These are phyloP conservation scores for Drosophila fuyamai DNA, from an alignment of 1,140 invertebrate genomes.

Conservation along the genomic window DNA sequence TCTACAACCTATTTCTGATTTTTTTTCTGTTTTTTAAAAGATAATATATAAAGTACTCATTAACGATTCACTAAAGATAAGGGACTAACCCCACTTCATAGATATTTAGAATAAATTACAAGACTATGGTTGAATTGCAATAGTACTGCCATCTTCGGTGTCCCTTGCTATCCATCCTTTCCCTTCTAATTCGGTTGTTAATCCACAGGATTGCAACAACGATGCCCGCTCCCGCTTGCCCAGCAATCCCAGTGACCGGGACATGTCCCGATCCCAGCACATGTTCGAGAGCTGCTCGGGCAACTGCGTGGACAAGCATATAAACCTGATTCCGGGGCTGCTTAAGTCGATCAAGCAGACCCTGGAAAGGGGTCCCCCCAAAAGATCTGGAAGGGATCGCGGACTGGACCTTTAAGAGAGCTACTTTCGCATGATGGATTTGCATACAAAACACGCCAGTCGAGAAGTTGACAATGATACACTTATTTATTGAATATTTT, in stretches of 20 bases:
- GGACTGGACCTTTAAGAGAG: constrained; percentile 6
- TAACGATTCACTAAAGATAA: no score
- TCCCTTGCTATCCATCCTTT: no score
- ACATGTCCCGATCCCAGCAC: constrained; percentile 88
- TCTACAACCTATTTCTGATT: no score
- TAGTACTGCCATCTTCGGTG: neutral
- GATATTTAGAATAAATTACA: no score
- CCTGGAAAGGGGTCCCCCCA: constrained; percentile 80
- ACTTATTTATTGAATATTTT: constrained; percentile 63
- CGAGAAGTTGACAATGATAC: constrained; percentile 16
- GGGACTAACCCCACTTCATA: no score
- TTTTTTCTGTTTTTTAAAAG: no score
- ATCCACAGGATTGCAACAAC: constrained; percentile 89
- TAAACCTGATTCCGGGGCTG: constrained; percentile 90
- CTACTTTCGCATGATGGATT: neutral
- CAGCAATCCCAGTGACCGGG: constrained; percentile 88
- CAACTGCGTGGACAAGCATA: constrained; percentile 93
- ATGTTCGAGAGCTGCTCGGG: constrained; percentile 94
- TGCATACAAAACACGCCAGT: constrained; percentile 9
- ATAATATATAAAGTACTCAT: no score
- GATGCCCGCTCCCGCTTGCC: constrained; percentile 90
- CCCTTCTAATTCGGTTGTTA: neutral
- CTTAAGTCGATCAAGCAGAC: constrained; percentile 91
- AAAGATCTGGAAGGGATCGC: constrained; percentile 1
- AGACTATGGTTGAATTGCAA: no score